Evolutionary conservation across 2,797 vertebrate species (phyloP), one percentile per base, ranked within the genome.

Genomic region (Acanthurus tractus): DNA sequence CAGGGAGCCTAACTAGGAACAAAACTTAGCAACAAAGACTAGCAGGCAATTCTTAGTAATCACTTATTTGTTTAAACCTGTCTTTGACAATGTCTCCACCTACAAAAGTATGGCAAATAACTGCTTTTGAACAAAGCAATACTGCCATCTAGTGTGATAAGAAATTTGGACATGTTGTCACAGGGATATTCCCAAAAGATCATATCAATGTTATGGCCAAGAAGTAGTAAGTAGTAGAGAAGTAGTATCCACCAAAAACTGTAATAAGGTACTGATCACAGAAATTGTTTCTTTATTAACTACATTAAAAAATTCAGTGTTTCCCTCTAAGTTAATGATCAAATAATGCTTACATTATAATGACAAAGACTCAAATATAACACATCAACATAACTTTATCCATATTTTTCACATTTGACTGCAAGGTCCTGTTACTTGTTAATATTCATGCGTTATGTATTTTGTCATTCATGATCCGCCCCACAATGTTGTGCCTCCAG

Each of bases 141-240:
- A 88, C 67, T 91, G 90, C 91, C 93, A 88, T 83, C 92, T 94
- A 92, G 90, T 90, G 93, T 50, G 25, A 22, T 6, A 42, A 53
- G 42, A 59, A 17, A 77, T 46, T 4, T 42, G 25, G 45, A 38
- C 38, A 55, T 17, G 1, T 57, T n/a, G 54, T 67, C 54, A 53
- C 6, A 44, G n/a, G 25, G 6, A 64, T 13, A 15, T 53, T n/a
- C 12, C 29, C 15, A 40, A 55, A 69, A 64, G 10, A 70, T 6
- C 29, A 34, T 34, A 34, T 3, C 7, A 9, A 52, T 70, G 3
- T 13, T 8, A 11, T 29, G 25, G 25, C 34, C 8, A 49, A n/a
- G n/a, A n/a, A n/a, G n/a, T n/a, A n/a, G n/a, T 49, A 6, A 1
- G 38, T 29, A 5, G 14, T 44, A 18, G 10, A 38, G 15, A 29